Conservation (phyloP, 1,140 invertebrate genomes). For the Megalopta genalis region DNA sequence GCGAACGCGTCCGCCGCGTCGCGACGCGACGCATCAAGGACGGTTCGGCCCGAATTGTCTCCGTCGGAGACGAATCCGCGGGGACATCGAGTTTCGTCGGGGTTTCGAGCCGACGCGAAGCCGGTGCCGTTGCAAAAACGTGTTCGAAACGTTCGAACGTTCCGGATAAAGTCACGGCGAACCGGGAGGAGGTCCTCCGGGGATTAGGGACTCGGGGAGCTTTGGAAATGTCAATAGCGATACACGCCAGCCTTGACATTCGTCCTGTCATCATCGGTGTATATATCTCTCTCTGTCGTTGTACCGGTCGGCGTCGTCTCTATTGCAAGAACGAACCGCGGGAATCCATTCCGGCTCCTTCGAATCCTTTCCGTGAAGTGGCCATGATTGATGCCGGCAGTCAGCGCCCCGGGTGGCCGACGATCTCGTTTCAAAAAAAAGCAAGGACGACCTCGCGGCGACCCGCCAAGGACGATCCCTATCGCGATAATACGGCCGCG, state of each 20-base stretch:
- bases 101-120: no score
- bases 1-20: constrained; percentile 33
- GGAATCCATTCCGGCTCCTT: constrained; percentile 23
- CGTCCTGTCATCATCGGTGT: no score
- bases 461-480: constrained; percentile 52
- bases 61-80: constrained; percentile 34
- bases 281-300: no score
- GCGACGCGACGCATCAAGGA: constrained; percentile 20
- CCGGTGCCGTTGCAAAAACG: no score
- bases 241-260: constrained; percentile 27
- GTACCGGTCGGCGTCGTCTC: no score
- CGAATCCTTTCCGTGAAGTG: constrained; percentile 18
- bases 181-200: no score
- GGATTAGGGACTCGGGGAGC: background rate
- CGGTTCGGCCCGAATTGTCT: constrained; percentile 13
- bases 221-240: background rate
- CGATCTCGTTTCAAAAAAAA: constrained; percentile 37
- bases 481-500: constrained; percentile 22
- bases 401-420: constrained; percentile 43
- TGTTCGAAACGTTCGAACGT: no score
- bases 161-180: no score
- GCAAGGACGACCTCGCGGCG: constrained; percentile 12
- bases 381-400: constrained; percentile 43
- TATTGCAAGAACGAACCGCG: constrained; percentile 22
- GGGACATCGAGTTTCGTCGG: background rate